Conservation (phyloP, 2,888 invertebrate genomes). For the Drosophila recens region DNA sequence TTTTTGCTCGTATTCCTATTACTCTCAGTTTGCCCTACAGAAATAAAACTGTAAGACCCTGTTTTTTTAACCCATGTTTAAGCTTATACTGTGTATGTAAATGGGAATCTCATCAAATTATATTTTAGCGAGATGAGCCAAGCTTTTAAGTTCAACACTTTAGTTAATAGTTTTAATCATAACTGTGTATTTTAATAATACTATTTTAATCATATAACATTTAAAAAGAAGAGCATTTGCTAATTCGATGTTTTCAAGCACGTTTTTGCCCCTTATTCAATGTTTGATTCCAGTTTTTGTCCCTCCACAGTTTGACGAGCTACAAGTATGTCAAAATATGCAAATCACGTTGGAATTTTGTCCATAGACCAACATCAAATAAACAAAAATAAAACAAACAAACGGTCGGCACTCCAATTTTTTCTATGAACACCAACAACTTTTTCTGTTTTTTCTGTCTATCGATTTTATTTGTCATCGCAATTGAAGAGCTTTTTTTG, state of each 20-base stretch:
- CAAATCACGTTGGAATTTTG: constrained; percentile 68
- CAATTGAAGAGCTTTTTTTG: constrained; percentile 47
- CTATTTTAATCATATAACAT: not conserved
- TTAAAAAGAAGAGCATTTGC: not conserved
- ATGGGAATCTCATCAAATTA: not conserved
- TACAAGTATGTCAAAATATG: constrained; percentile 69
- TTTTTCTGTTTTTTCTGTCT: constrained; percentile 6
- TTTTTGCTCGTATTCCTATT: not conserved
- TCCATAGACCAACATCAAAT: constrained; percentile 11
- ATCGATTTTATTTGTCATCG: constrained; percentile 39
- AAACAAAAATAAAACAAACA: constrained; percentile 19
- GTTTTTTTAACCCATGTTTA: not conserved
- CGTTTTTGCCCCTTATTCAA: not conserved
- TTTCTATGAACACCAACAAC: constrained; percentile 11
- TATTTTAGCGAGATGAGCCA: not conserved
- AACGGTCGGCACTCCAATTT: constrained; percentile 11
- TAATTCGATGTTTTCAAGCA: not conserved
- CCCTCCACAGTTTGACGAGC: constrained; percentile 31
- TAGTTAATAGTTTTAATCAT: not conserved
- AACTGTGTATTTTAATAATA: not conserved
- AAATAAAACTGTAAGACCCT: not conserved
- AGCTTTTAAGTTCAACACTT: not conserved
- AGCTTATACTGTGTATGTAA: not conserved
- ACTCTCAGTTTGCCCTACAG: constrained; percentile 2
- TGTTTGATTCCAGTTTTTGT: constrained; percentile 17